Evolutionary conservation across 2,113 vertebrate genomes (phyloP).

Genomic region (Poicephalus meyeri): DNA sequence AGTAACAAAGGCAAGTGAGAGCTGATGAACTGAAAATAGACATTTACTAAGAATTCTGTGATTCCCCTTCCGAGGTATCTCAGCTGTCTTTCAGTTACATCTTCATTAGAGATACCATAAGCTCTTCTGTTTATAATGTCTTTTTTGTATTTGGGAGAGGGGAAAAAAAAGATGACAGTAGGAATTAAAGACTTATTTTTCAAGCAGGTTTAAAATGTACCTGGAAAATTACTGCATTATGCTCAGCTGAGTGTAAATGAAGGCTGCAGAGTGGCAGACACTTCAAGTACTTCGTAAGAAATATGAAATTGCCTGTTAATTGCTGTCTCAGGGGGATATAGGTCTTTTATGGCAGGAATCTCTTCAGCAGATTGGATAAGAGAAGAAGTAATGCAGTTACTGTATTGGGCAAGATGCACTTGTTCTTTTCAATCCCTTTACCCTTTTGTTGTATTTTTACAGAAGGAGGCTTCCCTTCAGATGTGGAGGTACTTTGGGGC

Average conservation of each 20-base stretch:
- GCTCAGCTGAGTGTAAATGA: slow-evolving; percentile 1
- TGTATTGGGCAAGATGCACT: not conserved
- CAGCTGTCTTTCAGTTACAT: not conserved
- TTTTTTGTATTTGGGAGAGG: not conserved
- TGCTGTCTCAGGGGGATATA: not conserved
- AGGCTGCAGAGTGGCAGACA: not conserved
- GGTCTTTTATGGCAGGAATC: not conserved
- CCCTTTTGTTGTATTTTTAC: not conserved
- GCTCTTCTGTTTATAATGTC: not conserved
- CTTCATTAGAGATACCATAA: not conserved
- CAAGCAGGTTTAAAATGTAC: not conserved
- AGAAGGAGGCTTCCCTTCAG: not conserved
- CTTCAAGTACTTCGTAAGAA: not conserved
- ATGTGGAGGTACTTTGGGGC: not conserved
- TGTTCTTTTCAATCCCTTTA: not conserved
- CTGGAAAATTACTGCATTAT: not conserved
- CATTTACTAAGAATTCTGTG: not conserved
- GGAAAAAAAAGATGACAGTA: not conserved
- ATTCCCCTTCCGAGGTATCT: not conserved
- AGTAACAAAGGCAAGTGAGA: not conserved
- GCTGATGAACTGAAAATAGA: not conserved
- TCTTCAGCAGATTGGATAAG: not conserved
- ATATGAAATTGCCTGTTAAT: not conserved
- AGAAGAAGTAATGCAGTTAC: not conserved
- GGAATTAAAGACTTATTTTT: not conserved